Conservation (phyloP, 2,797 vertebrate species). For the Propithecus deckenii region DNA sequence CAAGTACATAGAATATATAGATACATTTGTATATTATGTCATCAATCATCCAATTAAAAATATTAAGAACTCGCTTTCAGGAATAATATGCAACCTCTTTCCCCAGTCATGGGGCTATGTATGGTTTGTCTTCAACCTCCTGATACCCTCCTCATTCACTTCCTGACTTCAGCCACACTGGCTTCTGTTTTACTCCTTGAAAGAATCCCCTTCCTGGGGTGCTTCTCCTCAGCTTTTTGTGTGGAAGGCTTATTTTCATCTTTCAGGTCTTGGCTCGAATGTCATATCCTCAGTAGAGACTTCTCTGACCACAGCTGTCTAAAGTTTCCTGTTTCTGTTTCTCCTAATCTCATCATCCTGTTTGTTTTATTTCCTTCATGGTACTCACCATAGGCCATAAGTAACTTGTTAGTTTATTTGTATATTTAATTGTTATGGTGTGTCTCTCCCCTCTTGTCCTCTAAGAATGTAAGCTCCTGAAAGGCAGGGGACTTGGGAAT, state of each 20-base stretch:
- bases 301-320: neutral
- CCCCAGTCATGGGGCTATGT: neutral
- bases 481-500: neutral
- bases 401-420: neutral
- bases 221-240: neutral
- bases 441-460: neutral
- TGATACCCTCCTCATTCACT: neutral
- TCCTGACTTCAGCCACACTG: neutral
- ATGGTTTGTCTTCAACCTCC: neutral
- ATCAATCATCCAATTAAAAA: neutral
- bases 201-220: neutral
- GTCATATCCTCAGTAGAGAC: neutral
- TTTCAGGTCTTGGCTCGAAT: neutral
- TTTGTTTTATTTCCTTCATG: constrained; percentile 10
- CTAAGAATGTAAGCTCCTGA: neutral
- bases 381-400: neutral
- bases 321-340: neutral
- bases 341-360: neutral
- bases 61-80: neutral
- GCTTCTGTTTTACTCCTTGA: neutral
- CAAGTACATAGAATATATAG: neutral
- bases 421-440: neutral
- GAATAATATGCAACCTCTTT: neutral
- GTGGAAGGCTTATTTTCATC: neutral
- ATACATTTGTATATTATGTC: neutral